phyloP scores from a whole-genome alignment of 1,140 invertebrate species.

The Oscheius sp. region DNA sequence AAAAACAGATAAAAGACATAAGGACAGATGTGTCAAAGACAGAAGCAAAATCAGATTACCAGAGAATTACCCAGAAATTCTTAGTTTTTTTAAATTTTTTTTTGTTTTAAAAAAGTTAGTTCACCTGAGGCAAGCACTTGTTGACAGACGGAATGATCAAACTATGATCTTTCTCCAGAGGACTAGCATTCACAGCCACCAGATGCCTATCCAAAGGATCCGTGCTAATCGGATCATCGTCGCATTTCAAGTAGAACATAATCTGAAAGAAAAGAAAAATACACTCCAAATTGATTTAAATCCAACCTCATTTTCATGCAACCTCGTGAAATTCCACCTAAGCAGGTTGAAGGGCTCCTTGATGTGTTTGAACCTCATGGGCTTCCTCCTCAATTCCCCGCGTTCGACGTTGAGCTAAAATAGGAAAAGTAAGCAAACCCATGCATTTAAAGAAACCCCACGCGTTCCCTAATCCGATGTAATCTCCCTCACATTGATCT shows the following conservation, averaged over 20 bases:
- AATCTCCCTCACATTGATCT: background rate
- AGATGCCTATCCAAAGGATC: slow-evolving; percentile 49
- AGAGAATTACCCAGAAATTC: too few species aligned
- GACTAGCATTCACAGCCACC: slow-evolving; percentile 55
- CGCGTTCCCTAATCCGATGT: background rate
- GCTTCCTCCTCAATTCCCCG: slow-evolving; percentile 54
- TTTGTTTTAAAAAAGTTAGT: too few species aligned
- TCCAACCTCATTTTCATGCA: slow-evolving; percentile 33
- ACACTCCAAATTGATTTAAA: background rate
- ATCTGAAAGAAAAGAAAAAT: slow-evolving; percentile 36
- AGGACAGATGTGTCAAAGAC: too few species aligned
- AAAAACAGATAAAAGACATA: too few species aligned
- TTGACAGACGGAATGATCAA: slow-evolving; percentile 51
- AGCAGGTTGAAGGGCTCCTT: slow-evolving; percentile 53
- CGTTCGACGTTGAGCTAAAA: slow-evolving; percentile 57
- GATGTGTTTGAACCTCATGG: slow-evolving; percentile 52
- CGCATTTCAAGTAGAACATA: slow-evolving; percentile 45
- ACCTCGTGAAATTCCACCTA: slow-evolving; percentile 57
- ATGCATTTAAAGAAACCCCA: background rate
- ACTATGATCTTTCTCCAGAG: slow-evolving; percentile 53
- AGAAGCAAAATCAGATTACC: too few species aligned
- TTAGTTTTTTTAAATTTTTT: too few species aligned
- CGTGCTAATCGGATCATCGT: slow-evolving; percentile 44
- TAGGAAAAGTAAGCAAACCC: background rate
- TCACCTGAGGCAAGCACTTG: slow-evolving; percentile 54